phyloP scores from a whole-genome alignment of 2,888 invertebrate species.

The Hanleya hanleyi region DNA sequence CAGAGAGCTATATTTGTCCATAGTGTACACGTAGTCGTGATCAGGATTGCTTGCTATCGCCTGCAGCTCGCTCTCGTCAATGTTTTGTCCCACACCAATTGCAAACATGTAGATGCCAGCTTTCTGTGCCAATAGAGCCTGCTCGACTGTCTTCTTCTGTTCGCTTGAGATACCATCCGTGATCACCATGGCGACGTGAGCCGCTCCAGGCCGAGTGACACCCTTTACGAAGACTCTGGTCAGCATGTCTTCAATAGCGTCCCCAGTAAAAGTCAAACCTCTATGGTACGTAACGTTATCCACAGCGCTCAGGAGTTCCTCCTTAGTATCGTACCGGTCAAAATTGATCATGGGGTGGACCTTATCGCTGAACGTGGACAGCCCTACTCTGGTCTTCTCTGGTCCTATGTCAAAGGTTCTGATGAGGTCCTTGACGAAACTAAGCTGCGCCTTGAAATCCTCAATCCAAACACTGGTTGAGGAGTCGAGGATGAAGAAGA shows the following conservation, averaged over 20 bases:
- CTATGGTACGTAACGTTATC: constrained; percentile 28
- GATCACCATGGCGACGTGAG: constrained; percentile 59
- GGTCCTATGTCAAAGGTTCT: constrained; percentile 52
- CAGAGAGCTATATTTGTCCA: constrained; percentile 47
- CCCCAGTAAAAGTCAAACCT: constrained; percentile 40
- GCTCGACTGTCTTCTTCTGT: constrained; percentile 38
- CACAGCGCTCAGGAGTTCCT: constrained; percentile 35
- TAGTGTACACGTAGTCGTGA: constrained; percentile 46
- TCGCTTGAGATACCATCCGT: constrained; percentile 66
- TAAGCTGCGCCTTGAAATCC: constrained; percentile 56
- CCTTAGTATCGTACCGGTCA: constrained; percentile 35
- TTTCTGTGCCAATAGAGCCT: constrained; percentile 46
- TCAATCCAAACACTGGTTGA: constrained; percentile 62
- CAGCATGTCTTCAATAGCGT: constrained; percentile 49
- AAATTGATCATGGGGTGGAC: constrained; percentile 44
- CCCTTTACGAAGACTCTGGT: constrained; percentile 3
- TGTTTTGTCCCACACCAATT: constrained; percentile 54
- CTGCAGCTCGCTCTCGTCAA: constrained; percentile 45
- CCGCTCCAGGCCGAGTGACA: constrained; percentile 43
- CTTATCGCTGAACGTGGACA: constrained; percentile 54
- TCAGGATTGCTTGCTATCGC: constrained; percentile 51
- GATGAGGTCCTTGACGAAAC: constrained; percentile 57
- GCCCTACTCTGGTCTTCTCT: constrained; percentile 54
- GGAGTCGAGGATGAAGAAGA: constrained; percentile 56
- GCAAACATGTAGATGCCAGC: constrained; percentile 53